These are phyloP conservation scores for Pogonophryne albipinna DNA, from an alignment of 2,797 vertebrate species.

Conservation along the genomic window DNA sequence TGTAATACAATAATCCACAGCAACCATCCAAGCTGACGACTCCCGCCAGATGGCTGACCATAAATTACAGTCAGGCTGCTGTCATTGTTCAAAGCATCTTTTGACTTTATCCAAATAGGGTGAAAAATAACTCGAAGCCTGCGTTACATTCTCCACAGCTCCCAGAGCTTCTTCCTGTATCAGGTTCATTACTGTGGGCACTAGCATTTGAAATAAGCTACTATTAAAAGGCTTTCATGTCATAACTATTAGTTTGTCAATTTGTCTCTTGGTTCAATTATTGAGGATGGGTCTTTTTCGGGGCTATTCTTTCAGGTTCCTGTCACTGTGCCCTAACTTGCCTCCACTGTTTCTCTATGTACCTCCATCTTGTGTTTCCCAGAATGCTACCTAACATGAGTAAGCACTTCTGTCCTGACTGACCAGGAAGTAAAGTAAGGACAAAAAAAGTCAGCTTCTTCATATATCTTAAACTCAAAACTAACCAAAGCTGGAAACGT, in stretches of 20 bases:
- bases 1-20: conserved; percentile 35
- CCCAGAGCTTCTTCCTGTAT: conserved; percentile 4
- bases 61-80: conserved; percentile 39
- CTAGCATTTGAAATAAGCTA: neutral
- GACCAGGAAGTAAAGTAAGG: neutral
- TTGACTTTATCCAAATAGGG: conserved; percentile 23
- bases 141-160: conserved; percentile 25
- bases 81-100: conserved; percentile 21
- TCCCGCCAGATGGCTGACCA: conserved; percentile 39
- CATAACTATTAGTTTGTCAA: conserved; percentile 26
- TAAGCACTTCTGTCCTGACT: neutral
- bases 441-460: neutral
- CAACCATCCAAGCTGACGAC: conserved; percentile 25
- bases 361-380: neutral
- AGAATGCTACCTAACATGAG: neutral
- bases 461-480: neutral
- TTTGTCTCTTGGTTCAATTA: conserved; percentile 8
- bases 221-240: conserved; percentile 7
- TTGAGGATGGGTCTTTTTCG: neutral
- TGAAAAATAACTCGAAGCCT: conserved; percentile 25
- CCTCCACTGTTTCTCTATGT: neutral
- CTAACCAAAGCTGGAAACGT: neutral
- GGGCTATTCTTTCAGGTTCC: conserved; percentile 1
- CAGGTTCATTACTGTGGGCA: conserved; percentile 20
- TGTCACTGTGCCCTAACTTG: conserved; percentile 1